These are phyloP conservation scores for Camelus dromedarius DNA, from an alignment of 2,113 vertebrate genomes.

Conservation along the genomic window DNA sequence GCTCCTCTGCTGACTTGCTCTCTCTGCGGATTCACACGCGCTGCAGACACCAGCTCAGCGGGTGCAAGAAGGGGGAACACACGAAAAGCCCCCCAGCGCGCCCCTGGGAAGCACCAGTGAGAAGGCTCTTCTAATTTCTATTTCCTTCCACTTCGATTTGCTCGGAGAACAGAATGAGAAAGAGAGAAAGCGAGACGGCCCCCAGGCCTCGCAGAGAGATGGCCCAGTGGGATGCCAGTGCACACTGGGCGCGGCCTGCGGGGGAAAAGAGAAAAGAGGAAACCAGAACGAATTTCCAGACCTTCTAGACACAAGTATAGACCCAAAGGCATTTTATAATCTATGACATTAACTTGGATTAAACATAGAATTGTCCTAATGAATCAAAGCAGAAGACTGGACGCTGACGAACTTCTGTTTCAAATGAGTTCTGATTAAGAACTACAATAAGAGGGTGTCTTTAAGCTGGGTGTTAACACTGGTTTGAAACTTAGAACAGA, in stretches of 20 bases:
- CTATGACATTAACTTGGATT: not conserved
- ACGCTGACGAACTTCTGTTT: not conserved
- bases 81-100: not conserved
- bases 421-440: not conserved
- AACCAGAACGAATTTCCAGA: not conserved
- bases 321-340: not conserved
- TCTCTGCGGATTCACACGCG: not conserved
- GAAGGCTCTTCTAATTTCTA: not conserved
- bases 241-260: accelerated
- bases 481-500: not conserved
- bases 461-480: not conserved
- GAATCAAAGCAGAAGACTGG: not conserved
- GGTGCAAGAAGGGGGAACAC: not conserved
- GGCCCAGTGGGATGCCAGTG: not conserved
- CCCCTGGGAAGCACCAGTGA: not conserved
- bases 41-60: not conserved
- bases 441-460: not conserved
- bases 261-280: not conserved
- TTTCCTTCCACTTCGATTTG: not conserved
- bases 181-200: too few species aligned
- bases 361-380: not conserved
- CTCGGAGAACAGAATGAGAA: not conserved
- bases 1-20: not conserved
- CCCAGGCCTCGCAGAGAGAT: not conserved
- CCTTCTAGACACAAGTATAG: not conserved